phyloP scores from a whole-genome alignment of 1,140 invertebrate genomes.

The Ceratina calcarata region DNA sequence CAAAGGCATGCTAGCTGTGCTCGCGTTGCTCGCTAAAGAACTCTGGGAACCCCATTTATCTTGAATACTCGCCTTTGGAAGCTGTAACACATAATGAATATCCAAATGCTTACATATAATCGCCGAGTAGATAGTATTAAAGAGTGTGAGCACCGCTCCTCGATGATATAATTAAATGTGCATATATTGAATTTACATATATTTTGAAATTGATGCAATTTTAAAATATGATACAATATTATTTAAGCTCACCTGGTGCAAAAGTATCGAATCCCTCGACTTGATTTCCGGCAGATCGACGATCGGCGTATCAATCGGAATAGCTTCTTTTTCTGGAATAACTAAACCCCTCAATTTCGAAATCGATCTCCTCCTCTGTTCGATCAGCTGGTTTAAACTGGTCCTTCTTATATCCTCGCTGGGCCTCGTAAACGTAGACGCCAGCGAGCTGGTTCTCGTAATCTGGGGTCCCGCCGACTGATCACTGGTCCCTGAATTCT shows the following conservation, averaged over 20 bases:
- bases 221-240: neutral
- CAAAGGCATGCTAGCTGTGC: slow-evolving; percentile 66
- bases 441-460: slow-evolving; percentile 76
- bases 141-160: no score
- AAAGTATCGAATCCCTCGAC: slow-evolving; percentile 81
- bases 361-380: slow-evolving; percentile 89
- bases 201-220: no score
- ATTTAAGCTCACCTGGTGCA: slow-evolving; percentile 65
- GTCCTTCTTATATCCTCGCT: slow-evolving; percentile 74
- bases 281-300: slow-evolving; percentile 91
- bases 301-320: slow-evolving; percentile 81
- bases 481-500: slow-evolving; percentile 32
- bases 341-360: slow-evolving; percentile 92
- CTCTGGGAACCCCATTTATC: slow-evolving; percentile 77
- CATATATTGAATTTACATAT: no score
- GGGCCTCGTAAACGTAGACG: slow-evolving; percentile 74
- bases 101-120: no score
- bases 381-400: slow-evolving; percentile 85
- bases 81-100: slow-evolving; percentile 32
- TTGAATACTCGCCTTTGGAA: slow-evolving; percentile 69
- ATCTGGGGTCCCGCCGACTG: slow-evolving; percentile 53
- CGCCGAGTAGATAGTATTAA: no score
- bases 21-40: slow-evolving; percentile 72
- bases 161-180: no score
- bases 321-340: slow-evolving; percentile 88